These are phyloP conservation scores for Tragelaphus buxtoni DNA, from an alignment of 2,113 vertebrate genomes.

Conservation along the genomic window DNA sequence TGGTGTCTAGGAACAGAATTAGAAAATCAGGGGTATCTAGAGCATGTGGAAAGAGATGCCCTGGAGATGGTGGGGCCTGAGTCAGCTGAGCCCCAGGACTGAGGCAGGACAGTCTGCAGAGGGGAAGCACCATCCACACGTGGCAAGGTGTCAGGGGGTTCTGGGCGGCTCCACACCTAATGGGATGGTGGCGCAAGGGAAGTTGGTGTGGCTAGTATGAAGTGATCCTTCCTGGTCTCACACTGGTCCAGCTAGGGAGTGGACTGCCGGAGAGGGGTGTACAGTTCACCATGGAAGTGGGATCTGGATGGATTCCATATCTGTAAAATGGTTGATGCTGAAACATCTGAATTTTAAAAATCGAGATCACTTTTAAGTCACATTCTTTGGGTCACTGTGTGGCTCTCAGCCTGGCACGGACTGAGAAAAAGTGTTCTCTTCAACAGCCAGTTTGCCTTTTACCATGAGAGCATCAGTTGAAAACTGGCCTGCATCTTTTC, in stretches of 20 bases:
- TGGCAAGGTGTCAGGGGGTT: not conserved
- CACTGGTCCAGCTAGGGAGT: not conserved
- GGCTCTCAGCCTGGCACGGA: not conserved
- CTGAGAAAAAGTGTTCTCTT: not conserved
- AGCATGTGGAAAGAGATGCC: not conserved
- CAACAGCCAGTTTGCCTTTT: not conserved
- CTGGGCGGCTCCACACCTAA: not conserved
- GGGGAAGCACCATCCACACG: not conserved
- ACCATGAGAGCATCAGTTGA: not conserved
- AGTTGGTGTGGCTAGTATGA: not conserved
- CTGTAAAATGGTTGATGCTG: not conserved
- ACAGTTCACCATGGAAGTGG: not conserved
- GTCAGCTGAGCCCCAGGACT: not conserved
- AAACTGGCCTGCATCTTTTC: not conserved
- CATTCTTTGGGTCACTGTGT: not conserved
- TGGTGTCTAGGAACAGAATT: not conserved
- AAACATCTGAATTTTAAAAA: not conserved
- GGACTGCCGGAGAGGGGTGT: not conserved
- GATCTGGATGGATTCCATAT: not conserved
- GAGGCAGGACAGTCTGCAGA: not conserved
- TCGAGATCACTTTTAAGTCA: not conserved
- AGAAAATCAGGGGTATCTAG: not conserved
- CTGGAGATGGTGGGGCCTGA: not conserved
- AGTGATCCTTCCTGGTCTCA: not conserved
- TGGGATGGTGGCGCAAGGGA: not conserved